These are phyloP conservation scores for Arctia plantaginis DNA, from an alignment of 2,888 invertebrate genomes.

Conservation along the genomic window DNA sequence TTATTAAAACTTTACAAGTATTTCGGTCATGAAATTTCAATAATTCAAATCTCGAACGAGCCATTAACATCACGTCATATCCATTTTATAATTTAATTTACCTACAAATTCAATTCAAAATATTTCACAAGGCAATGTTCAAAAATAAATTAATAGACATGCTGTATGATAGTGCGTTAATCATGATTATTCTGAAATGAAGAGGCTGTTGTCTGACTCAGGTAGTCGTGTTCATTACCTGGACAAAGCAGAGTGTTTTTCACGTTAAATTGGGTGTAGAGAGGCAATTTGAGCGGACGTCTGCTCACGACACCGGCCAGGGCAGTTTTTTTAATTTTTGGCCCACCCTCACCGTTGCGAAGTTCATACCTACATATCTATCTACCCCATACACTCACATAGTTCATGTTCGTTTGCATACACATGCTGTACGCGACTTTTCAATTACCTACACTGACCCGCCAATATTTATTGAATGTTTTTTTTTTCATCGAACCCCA, in stretches of 20 bases:
- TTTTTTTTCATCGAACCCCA: conserved; percentile 34
- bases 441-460: conserved; percentile 60
- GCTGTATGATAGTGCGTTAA: conserved; percentile 42
- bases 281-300: conserved; percentile 79
- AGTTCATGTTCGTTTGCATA: conserved; percentile 31
- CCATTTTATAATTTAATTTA: not conserved
- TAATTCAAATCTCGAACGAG: too few relatives aligned
- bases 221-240: conserved; percentile 74
- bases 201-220: conserved; percentile 61
- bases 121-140: not conserved
- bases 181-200: conserved; percentile 55
- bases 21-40: too few relatives aligned
- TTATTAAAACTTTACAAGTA: too few relatives aligned
- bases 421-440: conserved; percentile 56
- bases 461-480: conserved; percentile 55
- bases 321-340: conserved; percentile 81
- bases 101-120: too few relatives aligned
- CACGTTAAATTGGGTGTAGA: conserved; percentile 83
- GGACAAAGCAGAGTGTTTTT: conserved; percentile 83
- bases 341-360: conserved; percentile 55
- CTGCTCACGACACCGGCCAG: conserved; percentile 78
- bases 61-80: not conserved
- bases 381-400: not conserved
- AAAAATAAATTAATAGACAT: not conserved
- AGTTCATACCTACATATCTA: conserved; percentile 5